Evolutionary conservation across 2,888 invertebrate species (phyloP).

Genomic region (Nemapogon koenigi): DNA sequence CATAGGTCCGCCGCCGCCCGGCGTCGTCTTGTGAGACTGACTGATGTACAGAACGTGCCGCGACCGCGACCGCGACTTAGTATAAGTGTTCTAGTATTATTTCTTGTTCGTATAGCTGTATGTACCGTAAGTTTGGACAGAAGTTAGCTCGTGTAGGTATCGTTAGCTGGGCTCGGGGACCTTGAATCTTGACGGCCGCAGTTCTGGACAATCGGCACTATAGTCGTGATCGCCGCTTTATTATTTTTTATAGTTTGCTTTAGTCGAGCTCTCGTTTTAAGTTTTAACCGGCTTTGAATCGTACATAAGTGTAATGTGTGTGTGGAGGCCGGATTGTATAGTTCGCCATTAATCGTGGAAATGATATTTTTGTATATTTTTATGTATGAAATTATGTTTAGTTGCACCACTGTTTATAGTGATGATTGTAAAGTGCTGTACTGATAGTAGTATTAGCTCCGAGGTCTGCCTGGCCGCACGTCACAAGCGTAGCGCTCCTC

Average conservation of each 20-base stretch:
- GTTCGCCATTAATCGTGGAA: conserved; percentile 60
- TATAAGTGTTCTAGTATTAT: conserved; percentile 64
- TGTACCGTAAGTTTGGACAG: conserved; percentile 63
- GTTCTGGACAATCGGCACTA: conserved; percentile 64
- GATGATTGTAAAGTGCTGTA: conserved; percentile 63
- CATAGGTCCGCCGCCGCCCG: conserved; percentile 77
- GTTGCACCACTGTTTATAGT: conserved; percentile 48
- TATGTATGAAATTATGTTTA: conserved; percentile 58
- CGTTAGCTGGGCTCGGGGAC: conserved; percentile 66
- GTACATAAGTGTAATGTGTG: conserved; percentile 52
- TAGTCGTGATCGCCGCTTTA: conserved; percentile 58
- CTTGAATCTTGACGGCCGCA: conserved; percentile 62
- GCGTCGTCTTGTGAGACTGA: conserved; percentile 65
- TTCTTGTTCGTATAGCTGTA: conserved; percentile 64
- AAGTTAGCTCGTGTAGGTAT: conserved; percentile 63
- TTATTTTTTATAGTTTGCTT: conserved; percentile 43
- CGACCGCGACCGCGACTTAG: conserved; percentile 38
- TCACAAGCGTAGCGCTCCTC: conserved; percentile 60
- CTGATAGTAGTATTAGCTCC: conserved; percentile 54
- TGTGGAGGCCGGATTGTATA: conserved; percentile 58
- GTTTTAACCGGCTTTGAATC: conserved; percentile 55
- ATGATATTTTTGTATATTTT: conserved; percentile 66
- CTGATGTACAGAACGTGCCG: conserved; percentile 55
- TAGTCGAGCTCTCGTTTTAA: conserved; percentile 62
- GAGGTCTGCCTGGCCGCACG: conserved; percentile 61